These are phyloP conservation scores for Heterodera filipjevi DNA, from an alignment of 2,888 invertebrate genomes.

Conservation along the genomic window DNA sequence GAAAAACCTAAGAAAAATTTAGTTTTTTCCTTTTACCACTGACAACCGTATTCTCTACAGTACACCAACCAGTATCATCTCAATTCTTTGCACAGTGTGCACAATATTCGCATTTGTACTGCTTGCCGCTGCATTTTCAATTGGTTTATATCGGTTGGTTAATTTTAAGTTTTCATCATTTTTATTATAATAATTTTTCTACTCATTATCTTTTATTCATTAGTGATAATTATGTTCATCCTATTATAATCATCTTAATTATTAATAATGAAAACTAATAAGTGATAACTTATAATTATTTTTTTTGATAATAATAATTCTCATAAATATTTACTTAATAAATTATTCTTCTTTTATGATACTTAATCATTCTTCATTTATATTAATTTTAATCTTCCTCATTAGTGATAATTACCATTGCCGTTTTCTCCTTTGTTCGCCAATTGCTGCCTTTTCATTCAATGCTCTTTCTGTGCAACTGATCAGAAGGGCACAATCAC, in stretches of 20 bases:
- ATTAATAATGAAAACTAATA: no score
- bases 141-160: not conserved
- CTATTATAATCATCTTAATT: no score
- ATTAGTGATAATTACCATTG: constrained; percentile 22
- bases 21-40: not conserved
- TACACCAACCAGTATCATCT: constrained; percentile 33
- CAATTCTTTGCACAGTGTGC: constrained; percentile 48
- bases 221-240: not conserved
- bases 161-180: not conserved
- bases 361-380: no score
- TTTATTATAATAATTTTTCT: no score
- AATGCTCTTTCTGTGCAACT: constrained; percentile 52
- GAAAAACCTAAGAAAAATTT: not conserved
- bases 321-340: no score
- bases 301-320: no score
- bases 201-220: no score
- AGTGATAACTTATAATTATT: no score
- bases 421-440: constrained; percentile 42
- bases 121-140: constrained; percentile 29
- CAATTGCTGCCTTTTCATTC: constrained; percentile 52
- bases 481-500: constrained; percentile 44
- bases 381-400: no score
- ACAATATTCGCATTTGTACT: constrained; percentile 52
- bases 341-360: not conserved
- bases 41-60: constrained; percentile 24